A percentile compares a stretch with the other conserved stretches of the same genome.
Conservation (phyloP, 30 jellyfish, hydroid and myxozoan genomes). For the Aurelia coerulea region DNA sequence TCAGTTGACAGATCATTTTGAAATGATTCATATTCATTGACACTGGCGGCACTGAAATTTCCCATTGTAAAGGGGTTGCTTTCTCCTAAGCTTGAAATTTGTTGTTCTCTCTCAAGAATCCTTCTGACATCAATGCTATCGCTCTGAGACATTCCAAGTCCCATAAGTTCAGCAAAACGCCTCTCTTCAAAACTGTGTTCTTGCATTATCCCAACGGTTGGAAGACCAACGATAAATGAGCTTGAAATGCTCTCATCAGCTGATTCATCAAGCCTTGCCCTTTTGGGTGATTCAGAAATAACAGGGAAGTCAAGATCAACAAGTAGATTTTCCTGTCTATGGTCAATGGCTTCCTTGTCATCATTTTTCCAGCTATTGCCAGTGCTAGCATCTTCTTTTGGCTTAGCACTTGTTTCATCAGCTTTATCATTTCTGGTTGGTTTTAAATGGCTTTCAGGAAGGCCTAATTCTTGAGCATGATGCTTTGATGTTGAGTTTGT, state of each 20-base stretch:
- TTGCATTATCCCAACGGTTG: neutral
- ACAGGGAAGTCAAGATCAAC: no score
- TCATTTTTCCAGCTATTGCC: neutral
- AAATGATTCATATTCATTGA: no score
- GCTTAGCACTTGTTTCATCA: neutral
- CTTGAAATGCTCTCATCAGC: neutral
- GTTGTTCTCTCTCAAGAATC: conserved; percentile 1
- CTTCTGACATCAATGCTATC: neutral
- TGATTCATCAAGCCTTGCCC: neutral
- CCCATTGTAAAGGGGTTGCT: neutral
- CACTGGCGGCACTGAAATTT: no score
- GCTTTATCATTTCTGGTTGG: no score
- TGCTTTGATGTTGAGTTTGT: no score
- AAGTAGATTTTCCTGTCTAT: no score
- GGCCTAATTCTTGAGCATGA: no score
- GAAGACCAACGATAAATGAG: neutral
- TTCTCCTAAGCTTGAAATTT: neutral
- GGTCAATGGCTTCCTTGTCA: neutral
- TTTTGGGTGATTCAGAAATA: neutral
- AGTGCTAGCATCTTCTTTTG: neutral
- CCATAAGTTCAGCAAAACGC: conserved; percentile 18
- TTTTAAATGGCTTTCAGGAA: no score
- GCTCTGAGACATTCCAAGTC: neutral
- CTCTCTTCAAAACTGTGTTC: conserved; percentile 46
- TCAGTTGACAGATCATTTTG: no score